Base-by-base conservation (phyloP, 2,888 invertebrate genomes). In the Dyspetes luteomarginatus region DNA sequence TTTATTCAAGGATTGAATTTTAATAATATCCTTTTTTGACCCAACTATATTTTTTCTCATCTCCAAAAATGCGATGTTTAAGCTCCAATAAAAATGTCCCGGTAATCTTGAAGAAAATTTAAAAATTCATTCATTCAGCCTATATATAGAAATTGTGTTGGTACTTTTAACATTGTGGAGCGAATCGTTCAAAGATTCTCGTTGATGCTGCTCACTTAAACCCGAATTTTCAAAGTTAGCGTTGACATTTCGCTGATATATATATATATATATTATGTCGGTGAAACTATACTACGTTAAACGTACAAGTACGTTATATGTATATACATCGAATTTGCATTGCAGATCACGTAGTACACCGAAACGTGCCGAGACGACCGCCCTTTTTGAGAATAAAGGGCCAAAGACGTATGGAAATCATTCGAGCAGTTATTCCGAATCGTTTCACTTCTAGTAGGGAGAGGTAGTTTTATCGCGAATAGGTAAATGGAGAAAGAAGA, bases 391-490 rank as follows among this genome's bases (percentile, higher is more conserved):
- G 88, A 87, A 89, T 91, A 89, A 89, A 89, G 58, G 87, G 83
- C 86, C 86, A 75, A 90, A 90, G 89, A 88, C 88, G 88, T 88
- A 91, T 90, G 91, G 87, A 90, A 91, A 91, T 89, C 84, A 84
- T 85, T 84, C 82, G 62, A 77, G 73, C 86, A 87, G 87, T 91
- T 91, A 91, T 91, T 92, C 91, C 90, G 86, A 90, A 85, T 89
- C 88, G 90, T 89, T 91, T 91, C 88, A n/a, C 87, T 86, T 81
- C 15, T 15, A 55, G 4, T 3, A 36, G 43, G 24, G 2, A 22
- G 36, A 85, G 84, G 86, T 87, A 85, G 87, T 86, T 83, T 86
- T 84, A 86, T 86, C 85, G 80, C 67, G 81, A 56, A 56, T 68
- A 45, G 74, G 67, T 68, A 90, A 87, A 90, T 89, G 64, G 24